These are phyloP conservation scores for Drosophila lacteicornis DNA, from an alignment of 1,140 invertebrate genomes.

Conservation along the genomic window DNA sequence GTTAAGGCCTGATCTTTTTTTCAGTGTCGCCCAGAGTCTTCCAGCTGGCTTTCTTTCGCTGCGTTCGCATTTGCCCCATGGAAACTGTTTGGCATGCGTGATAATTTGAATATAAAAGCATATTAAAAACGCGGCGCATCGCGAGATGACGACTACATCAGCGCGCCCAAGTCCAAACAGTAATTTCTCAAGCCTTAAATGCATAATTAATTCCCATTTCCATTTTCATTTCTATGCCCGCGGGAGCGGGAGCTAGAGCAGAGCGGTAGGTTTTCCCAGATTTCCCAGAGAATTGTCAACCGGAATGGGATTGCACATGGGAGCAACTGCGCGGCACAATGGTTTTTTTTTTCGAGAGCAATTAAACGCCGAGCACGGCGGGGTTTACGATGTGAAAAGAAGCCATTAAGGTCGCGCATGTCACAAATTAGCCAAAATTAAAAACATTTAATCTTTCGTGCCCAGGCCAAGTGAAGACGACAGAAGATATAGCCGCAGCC, in stretches of 20 bases:
- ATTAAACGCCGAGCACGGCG: conserved; percentile 59
- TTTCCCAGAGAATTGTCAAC: conserved; percentile 74
- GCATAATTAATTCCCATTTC: conserved; percentile 70
- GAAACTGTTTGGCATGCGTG: conserved; percentile 75
- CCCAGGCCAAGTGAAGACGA: conserved; percentile 33
- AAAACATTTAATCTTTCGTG: conserved; percentile 77
- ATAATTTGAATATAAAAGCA: conserved; percentile 81
- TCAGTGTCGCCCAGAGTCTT: conserved; percentile 9
- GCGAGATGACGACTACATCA: conserved; percentile 52
- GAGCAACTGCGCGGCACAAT: conserved; percentile 14
- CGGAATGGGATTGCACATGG: conserved; percentile 6
- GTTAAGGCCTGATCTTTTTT: background rate
- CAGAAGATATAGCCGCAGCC: conserved; percentile 22
- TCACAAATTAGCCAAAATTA: conserved; percentile 82
- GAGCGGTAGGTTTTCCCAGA: no score
- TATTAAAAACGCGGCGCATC: conserved; percentile 58
- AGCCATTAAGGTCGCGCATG: conserved; percentile 80
- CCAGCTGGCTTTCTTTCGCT: conserved; percentile 30
- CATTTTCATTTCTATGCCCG: conserved; percentile 18
- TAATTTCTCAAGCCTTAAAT: conserved; percentile 71
- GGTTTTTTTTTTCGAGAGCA: conserved; percentile 58
- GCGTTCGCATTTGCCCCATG: conserved; percentile 26
- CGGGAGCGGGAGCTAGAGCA: background rate
- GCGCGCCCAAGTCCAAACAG: conserved; percentile 12
- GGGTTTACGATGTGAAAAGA: conserved; percentile 79